Conservation (phyloP, 2,888 invertebrate genomes). For the Dilophus febrilis region DNA sequence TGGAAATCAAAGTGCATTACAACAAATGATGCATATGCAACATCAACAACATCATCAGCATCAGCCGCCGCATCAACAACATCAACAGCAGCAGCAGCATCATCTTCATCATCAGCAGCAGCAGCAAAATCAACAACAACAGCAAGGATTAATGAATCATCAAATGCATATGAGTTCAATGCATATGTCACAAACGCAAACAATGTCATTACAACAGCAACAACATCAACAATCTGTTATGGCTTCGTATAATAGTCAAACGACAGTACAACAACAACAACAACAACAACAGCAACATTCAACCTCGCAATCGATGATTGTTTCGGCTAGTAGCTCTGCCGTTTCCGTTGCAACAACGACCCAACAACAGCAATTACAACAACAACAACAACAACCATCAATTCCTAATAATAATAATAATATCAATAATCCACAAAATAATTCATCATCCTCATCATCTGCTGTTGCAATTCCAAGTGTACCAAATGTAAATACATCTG, state of each 20-base stretch:
- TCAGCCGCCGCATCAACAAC: constrained; percentile 8
- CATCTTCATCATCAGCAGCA: constrained; percentile 2
- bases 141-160: neutral
- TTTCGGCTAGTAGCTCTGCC: constrained; percentile 5
- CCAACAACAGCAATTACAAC: neutral
- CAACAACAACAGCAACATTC: constrained; percentile 21
- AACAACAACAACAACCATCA: constrained; percentile 15
- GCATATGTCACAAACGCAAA: neutral
- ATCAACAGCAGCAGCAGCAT: constrained; percentile 10
- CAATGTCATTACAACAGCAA: neutral
- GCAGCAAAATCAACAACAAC: neutral
- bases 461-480: constrained; percentile 13
- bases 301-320: constrained; percentile 15
- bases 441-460: constrained; percentile 11
- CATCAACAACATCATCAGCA: constrained; percentile 17
- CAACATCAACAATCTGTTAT: constrained; percentile 11
- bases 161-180: neutral
- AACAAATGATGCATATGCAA: constrained; percentile 29
- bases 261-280: constrained; percentile 24
- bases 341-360: neutral
- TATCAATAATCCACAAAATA: constrained; percentile 1
- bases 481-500: constrained; percentile 27
- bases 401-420: constrained; percentile 3
- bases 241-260: constrained; percentile 19
- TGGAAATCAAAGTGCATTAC: constrained; percentile 6